Percentiles rank a stretch among this genome's conserved stretches.
Conservation (phyloP, 2,797 vertebrate species). For the Brachyrhaphis roseni region DNA sequence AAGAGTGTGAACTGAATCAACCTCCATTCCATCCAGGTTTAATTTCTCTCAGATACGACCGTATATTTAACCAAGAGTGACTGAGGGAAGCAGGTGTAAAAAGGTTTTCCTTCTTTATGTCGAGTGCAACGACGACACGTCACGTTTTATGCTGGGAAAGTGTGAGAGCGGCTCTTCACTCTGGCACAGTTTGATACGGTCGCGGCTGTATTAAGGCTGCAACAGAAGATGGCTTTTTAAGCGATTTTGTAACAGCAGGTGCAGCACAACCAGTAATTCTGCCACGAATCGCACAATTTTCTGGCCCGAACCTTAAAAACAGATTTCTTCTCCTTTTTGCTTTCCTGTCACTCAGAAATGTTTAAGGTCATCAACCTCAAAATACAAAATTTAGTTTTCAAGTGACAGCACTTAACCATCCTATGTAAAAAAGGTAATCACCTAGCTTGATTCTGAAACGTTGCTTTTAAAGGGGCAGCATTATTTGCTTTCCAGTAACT, state of each 20-base stretch:
- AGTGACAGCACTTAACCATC: no score
- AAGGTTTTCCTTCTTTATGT: slow-evolving; percentile 23
- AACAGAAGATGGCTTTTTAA: not conserved
- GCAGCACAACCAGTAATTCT: not conserved
- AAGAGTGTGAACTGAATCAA: slow-evolving; percentile 14
- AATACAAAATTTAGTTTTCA: not conserved
- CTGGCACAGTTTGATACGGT: not conserved
- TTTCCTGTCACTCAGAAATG: not conserved
- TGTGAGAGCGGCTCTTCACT: slow-evolving; percentile 9
- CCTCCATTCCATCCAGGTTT: slow-evolving; percentile 16
- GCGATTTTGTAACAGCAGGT: not conserved
- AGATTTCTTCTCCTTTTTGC: not conserved
- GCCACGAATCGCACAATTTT: not conserved
- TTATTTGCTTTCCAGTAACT: no score
- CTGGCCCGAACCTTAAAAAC: no score
- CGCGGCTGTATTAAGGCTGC: not conserved
- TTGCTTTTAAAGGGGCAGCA: not conserved
- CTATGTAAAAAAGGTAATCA: not conserved
- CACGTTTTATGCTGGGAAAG: slow-evolving; percentile 18
- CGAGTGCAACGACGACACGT: slow-evolving; percentile 1
- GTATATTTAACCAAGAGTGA: slow-evolving; percentile 42
- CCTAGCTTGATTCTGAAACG: not conserved
- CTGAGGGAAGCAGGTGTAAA: slow-evolving; percentile 20
- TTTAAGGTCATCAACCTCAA: not conserved
- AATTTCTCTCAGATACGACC: slow-evolving; percentile 59